Conservation (phyloP, 2,113 vertebrate species). For the Ifrita kowaldi region DNA sequence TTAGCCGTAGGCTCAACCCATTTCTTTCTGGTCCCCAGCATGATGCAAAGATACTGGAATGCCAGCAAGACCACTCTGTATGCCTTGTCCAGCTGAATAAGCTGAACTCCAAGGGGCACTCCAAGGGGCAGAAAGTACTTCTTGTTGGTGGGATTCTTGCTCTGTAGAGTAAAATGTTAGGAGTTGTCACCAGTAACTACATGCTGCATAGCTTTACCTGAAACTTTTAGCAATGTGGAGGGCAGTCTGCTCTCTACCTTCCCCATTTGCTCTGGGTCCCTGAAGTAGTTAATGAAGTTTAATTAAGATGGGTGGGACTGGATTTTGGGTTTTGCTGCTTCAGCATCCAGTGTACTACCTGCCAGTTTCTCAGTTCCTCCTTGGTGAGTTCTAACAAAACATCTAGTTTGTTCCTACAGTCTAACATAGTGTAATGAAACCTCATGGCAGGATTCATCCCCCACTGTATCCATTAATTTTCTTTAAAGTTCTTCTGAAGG, state of each 20-base stretch:
- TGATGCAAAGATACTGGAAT: neutral
- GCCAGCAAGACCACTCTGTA: neutral
- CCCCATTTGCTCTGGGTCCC: neutral
- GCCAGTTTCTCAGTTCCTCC: neutral
- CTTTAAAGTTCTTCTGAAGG: neutral
- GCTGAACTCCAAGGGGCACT: neutral
- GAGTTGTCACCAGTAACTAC: neutral
- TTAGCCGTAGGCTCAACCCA: fast-evolving
- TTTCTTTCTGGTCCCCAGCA: neutral
- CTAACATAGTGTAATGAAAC: neutral
- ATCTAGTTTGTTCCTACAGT: neutral
- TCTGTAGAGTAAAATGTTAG: neutral
- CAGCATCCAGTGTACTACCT: neutral
- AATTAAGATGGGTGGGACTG: neutral
- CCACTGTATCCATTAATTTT: neutral
- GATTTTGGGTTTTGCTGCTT: neutral
- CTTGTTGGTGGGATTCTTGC: neutral
- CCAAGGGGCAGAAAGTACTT: neutral
- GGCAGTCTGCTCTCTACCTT: neutral
- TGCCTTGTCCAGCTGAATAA: neutral
- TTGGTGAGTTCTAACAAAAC: neutral
- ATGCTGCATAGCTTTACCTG: neutral
- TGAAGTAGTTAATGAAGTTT: neutral
- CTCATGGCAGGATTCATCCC: neutral
- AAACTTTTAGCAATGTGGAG: neutral